A percentile compares a stretch with the other conserved stretches of the same genome.
Conservation (phyloP, 1,140 invertebrate species). For the Musca vetustissima region DNA sequence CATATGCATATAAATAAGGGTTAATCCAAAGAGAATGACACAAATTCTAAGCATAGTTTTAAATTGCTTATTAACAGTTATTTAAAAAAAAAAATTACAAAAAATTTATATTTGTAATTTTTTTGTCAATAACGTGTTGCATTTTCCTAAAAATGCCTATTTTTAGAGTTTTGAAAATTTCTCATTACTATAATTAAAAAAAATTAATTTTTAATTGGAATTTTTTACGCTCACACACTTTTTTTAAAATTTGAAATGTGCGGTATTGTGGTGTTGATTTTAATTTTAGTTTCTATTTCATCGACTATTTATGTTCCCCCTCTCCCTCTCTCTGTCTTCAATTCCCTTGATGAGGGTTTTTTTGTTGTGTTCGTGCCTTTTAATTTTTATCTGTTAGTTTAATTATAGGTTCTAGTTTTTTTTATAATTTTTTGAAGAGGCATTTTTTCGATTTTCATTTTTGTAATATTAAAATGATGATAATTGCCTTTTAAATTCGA, state of each 20-base stretch:
- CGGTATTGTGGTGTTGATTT: neutral
- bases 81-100: too few species aligned
- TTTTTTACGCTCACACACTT: neutral
- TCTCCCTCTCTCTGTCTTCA: too few species aligned
- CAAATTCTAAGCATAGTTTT: neutral
- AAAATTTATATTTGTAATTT: too few species aligned
- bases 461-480: neutral
- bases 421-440: too few species aligned
- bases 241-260: neutral
- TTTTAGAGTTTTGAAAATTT: too few species aligned
- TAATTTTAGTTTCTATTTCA: neutral
- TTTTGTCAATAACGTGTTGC: too few species aligned
- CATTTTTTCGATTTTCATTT: constrained; percentile 5
- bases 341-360: constrained; percentile 9
- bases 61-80: constrained; percentile 11
- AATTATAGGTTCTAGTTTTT: constrained; percentile 20
- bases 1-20: constrained; percentile 2
- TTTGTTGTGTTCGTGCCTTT: too few species aligned
- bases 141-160: too few species aligned
- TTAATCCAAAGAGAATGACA: constrained; percentile 4
- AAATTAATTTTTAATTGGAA: constrained; percentile 4
- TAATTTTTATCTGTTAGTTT: neutral
- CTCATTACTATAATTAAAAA: constrained; percentile 10
- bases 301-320: too few species aligned
- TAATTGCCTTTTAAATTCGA: neutral